Evolutionary conservation across 2,797 vertebrate species (phyloP), one percentile per base, ranked within the genome.

Genomic region (Pagetopsis macropterus): DNA sequence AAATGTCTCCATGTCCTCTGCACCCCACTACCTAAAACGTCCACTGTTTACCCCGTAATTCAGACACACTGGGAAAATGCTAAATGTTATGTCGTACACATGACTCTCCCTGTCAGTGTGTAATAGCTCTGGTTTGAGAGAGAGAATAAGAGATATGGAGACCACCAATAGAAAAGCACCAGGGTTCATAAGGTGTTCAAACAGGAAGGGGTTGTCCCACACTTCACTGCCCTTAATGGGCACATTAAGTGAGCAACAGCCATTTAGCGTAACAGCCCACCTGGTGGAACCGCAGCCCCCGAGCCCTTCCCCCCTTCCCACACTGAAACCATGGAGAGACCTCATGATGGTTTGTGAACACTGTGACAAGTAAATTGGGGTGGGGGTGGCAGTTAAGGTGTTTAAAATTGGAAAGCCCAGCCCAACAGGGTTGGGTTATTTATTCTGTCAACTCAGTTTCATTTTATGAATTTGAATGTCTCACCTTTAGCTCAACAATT

Each of bases 231-330:
- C 56, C 77, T 88, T 86, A 84, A 84, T 70, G 65, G 78, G 21
- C 56, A 84, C 82, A 82, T 89, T 81, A 87, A 82, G 62, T 16
- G 61, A 84, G 72, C 56, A 27, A 44, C 3, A 19, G 78, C 80
- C 78, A 83, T 86, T 88, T 77, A 85, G 83, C 71, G 70, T 19
- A 50, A 86, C 59, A 87, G 72, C 67, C 81, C 81, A 87, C 83
- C 81, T 82, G 78, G 74, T 87, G 74, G 49, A 79, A 66, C 40
- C 6, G 7, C 43, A 48, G 33, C 58, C 70, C 21, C n/a, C 3
- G 9, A 2, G 12, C 27, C 58, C 68, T 48, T 48, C 21, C 57
- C 70, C 49, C 19, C 50, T 68, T 57, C 75, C 67, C 48, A 74
- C 65, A 68, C 66, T 74, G 62, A 75, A 64, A 78, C 33, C 50